Evolutionary conservation across 2,113 vertebrate genomes (phyloP), one percentile per base, ranked within the genome.

Genomic region (Sebastes schlegelii): DNA sequence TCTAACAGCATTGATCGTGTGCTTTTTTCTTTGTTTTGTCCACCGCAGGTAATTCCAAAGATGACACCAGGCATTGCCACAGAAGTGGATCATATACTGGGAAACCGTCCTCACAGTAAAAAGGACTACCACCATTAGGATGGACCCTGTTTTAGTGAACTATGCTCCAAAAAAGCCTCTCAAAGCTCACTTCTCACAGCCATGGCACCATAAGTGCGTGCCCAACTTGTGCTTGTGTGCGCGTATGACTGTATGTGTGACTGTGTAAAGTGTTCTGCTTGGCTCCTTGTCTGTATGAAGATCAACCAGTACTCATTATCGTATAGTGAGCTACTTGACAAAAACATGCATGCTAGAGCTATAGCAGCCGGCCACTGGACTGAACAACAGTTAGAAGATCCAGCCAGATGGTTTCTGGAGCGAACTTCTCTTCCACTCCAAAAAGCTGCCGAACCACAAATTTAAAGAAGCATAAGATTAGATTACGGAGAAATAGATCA

Each of bases 91-190:
- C 97, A 97, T 83, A 95, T 99, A 71, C 85, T 99, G 78, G 97
- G 97, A 72, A 99, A 99, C 81, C 97, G 97, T 91, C 98, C 98
- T 88, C 97, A 96, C 93, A 97, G 95, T 95, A 99, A 98, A 95
- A 98, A 95, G 92, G 98, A 99, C 94, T 97, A 96, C 86, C 94
- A 95, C 51, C 92, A 95, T 87, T 95, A 93, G 80, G 42, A 82
- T 55, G 68, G 76, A 87, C 52, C 66, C 55, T 82, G 62, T 76
- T 71, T 71, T 62, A 58, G 75, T 70, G 55, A 93, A 90, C 87
- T 93, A 84, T 87, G 83, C 88, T 85, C 60, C 5, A 23, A 26
- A 77, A 87, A 84, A 85, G 82, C 86, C 77, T 87, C 49, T 87
- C 72, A 86, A 90, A 88, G 87, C 86, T 92, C 79, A 83, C 72